Base-by-base conservation (phyloP, 2,888 invertebrate genomes). In the Polyommatus icarus region DNA sequence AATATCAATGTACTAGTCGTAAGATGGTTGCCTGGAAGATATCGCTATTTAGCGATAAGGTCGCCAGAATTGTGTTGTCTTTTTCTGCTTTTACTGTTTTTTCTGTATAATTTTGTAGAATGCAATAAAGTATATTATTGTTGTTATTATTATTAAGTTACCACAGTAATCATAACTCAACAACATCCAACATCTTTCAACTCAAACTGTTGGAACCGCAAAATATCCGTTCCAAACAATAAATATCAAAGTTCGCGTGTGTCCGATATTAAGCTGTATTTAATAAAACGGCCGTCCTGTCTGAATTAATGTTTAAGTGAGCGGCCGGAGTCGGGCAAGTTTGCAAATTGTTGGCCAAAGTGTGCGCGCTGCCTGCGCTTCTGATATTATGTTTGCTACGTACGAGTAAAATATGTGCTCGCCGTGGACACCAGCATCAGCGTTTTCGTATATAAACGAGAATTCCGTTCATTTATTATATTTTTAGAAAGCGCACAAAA, bases 301-400 rank as follows among this genome's bases (percentile, higher is more conserved):
- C 75, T 75, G 54, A 75, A 29, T 75, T 75, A 67, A 50, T 75
- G 54, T 54, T 75, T 75, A 75, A 75, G 75, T 75, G 75, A 75
- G 54, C 18, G 18, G 40, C 72, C 72, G 75, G 75, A 75, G 75
- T 50, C 18, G 15, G 54, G 50, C 15, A 75, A 50, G 46, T 75
- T 54, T 75, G 75, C 75, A 75, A 75, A 75, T 75, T 75, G 75
- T 75, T 75, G 29, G 46, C 20, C 75, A 54, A 75, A 75, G 54
- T 75, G 75, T 54, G 46, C 75, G 24, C 20, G 54, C 75, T 75
- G 75, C 29, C 75, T 75, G 24, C 75, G 50, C 50, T 54, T 75
- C 18, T 29, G 75, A 75, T 75, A 75, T 75, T 75, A 29, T 54
- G 75, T 75, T 75, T 75, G 54, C 75, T 54, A 75, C 50, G 75